Conservation (phyloP, 2,113 vertebrate genomes). For the Mobula birostris region DNA sequence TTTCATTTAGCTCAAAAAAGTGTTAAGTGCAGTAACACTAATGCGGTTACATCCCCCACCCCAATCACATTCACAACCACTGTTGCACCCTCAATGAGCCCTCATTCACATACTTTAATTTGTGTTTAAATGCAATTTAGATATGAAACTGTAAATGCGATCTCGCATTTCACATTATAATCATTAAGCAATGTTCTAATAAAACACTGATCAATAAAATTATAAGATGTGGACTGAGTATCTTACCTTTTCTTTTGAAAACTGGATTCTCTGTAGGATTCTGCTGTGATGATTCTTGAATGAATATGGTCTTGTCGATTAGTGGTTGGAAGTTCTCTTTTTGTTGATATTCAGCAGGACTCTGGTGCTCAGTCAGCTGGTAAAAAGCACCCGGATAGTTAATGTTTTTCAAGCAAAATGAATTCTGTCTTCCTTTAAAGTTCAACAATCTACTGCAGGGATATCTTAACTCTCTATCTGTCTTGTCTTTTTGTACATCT, state of each 20-base stretch:
- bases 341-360: background rate
- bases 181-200: slow-evolving; percentile 12
- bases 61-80: background rate
- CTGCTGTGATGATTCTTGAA: background rate
- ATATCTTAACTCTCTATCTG: background rate
- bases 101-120: background rate
- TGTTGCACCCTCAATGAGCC: background rate
- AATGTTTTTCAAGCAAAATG: background rate
- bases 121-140: background rate
- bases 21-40: background rate
- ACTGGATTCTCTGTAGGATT: background rate
- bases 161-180: background rate
- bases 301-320: background rate
- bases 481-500: background rate
- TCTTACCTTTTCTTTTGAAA: background rate
- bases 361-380: background rate
- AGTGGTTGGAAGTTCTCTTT: background rate
- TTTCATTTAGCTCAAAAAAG: slow-evolving; percentile 8
- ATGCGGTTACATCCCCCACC: background rate
- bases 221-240: background rate
- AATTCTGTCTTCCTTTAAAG: background rate
- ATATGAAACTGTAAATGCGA: background rate
- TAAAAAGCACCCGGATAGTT: background rate
- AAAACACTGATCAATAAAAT: background rate
- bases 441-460: background rate